Evolutionary conservation across 1,140 invertebrate species (phyloP).

Genomic region (Zelostemma sp.): DNA sequence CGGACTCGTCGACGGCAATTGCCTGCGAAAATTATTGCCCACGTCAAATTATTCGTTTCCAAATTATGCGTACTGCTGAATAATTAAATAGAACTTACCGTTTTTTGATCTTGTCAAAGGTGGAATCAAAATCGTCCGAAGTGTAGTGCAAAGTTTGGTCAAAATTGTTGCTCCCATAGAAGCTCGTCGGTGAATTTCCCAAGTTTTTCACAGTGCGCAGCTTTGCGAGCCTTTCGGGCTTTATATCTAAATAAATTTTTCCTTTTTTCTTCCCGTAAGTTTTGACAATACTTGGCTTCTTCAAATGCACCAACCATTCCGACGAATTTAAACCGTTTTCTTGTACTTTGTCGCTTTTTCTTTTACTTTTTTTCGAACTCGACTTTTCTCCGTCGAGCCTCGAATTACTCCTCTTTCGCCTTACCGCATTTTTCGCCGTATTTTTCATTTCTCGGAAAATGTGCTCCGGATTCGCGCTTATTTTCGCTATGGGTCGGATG

Average conservation of each 20-base stretch:
- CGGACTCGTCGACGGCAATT: no score
- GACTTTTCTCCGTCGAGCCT: no score
- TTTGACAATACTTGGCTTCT: neutral
- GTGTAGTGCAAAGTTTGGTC: slow-evolving; percentile 1
- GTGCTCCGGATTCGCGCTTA: no score
- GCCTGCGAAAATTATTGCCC: no score
- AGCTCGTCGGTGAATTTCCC: neutral
- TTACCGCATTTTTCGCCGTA: no score
- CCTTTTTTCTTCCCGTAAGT: neutral
- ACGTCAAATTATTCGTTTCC: no score
- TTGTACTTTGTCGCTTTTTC: neutral
- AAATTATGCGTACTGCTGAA: no score
- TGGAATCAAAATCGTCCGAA: neutral
- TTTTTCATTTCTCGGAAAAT: no score
- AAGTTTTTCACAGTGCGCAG: neutral
- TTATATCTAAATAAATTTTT: neutral
- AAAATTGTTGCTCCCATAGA: neutral
- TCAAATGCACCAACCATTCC: neutral
- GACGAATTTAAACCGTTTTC: neutral
- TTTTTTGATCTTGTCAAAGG: neutral
- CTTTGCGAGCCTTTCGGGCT: neutral
- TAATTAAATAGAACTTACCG: no score
- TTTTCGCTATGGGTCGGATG: no score
- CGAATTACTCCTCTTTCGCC: no score
- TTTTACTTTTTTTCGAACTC: no score